Base-by-base conservation (phyloP, 1,140 invertebrate species). In the Delia radicum region DNA sequence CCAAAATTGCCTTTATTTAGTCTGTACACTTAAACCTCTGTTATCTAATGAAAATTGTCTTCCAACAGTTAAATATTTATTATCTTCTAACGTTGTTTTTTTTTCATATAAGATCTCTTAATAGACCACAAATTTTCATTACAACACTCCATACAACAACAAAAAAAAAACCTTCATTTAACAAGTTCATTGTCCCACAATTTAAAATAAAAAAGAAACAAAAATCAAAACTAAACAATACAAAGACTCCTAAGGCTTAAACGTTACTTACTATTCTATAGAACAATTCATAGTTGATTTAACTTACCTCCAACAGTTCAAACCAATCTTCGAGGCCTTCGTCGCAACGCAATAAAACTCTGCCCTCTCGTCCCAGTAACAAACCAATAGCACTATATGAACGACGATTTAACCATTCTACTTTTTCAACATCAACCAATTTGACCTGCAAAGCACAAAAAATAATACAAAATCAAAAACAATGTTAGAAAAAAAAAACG, bases 351-450 rank as follows among this genome's bases (percentile, higher is more conserved):
- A 91, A 83, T 31, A 91, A 87, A 73, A 91, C 88, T 67, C 89
- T 87, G 74, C 89, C 89, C 80, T 90, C 90, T 76, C 88, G 82
- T 12, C 87, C 87, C 74, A 90, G 78, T 8, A 87, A 82, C 74
- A 90, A 80, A 27, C 87, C 89, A 74, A 90, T 90, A 77, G 87
- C 88, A 84, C 87, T 91, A 83, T 89, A 91, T 71, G 87, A 90
- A 79, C 88, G 90, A 75, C 89, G 88, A 81, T 90, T 90, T 31
- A 89, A 87, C 91, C 91, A 92, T 83, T 91, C 90, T 55, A 92
- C 89, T 79, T 88, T 88, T 79, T 91, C 90, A 46, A 92, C 88
- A 80, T 91, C 91, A 46, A 90, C 90, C 76, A 92, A 82, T 83
- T 91, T 91, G 67, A 92, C 87, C 89, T 91, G 82, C 5, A 85